phyloP scores from a whole-genome alignment of 2,797 vertebrate species.

The Melanotaenia boesemani region DNA sequence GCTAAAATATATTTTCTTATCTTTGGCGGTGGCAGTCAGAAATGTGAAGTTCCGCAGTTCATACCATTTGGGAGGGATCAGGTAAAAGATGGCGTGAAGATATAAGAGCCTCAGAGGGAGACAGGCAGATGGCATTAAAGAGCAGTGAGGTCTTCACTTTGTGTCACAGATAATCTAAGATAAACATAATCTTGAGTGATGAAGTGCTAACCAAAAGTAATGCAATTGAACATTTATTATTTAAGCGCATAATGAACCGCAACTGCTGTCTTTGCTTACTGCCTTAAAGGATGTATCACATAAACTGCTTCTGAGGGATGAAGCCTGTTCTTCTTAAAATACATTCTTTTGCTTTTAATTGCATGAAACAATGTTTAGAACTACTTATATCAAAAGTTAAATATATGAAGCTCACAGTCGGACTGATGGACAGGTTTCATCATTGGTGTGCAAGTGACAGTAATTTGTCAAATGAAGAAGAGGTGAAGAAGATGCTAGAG shows the following conservation, averaged over 20 bases:
- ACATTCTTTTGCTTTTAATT: not conserved
- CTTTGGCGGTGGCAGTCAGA: constrained; percentile 22
- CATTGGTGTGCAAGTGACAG: constrained; percentile 73
- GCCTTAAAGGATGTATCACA: not conserved
- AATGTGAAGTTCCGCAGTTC: constrained; percentile 17
- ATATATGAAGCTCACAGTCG: constrained; percentile 45
- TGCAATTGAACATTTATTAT: constrained; percentile 63
- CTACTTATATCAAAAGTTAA: constrained; percentile 43
- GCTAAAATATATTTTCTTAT: constrained; percentile 16
- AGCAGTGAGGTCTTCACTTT: constrained; percentile 40
- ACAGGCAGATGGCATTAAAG: constrained; percentile 59
- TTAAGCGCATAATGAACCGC: constrained; percentile 49
- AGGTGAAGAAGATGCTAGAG: constrained; percentile 63
- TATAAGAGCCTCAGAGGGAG: constrained; percentile 29
- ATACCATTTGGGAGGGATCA: constrained; percentile 14
- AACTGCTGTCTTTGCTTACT: constrained; percentile 19
- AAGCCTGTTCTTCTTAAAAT: not conserved
- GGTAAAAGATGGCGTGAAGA: constrained; percentile 37
- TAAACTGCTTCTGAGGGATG: constrained; percentile 7
- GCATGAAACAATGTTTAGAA: constrained; percentile 13
- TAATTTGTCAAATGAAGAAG: constrained; percentile 82
- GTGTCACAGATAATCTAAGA: constrained; percentile 50
- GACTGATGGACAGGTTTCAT: constrained; percentile 80
- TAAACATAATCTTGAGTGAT: constrained; percentile 34
- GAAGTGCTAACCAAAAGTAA: constrained; percentile 58